phyloP scores from a whole-genome alignment of 2,113 vertebrate species.

The Serilophus lunatus region DNA sequence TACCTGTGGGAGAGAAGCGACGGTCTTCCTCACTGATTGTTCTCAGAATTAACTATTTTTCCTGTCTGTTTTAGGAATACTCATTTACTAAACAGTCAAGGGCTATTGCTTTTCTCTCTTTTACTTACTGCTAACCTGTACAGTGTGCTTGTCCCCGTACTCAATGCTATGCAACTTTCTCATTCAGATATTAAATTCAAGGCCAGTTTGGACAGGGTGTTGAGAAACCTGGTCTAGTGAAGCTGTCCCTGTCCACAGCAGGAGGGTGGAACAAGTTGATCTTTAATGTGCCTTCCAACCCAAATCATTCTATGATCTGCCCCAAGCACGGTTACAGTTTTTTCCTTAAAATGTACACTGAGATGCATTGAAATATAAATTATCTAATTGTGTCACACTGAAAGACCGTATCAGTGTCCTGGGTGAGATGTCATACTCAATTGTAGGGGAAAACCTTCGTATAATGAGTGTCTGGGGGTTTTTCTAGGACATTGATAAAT shows the following conservation, averaged over 20 bases:
- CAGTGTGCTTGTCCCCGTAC: neutral
- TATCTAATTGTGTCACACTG: neutral
- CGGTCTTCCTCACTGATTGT: neutral
- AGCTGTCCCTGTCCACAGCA: neutral
- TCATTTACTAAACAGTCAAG: neutral
- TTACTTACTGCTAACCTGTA: neutral
- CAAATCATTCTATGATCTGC: neutral
- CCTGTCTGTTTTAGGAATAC: neutral
- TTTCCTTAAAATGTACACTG: neutral
- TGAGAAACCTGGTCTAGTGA: neutral
- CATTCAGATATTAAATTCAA: neutral
- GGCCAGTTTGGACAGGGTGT: neutral
- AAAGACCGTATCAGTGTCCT: neutral
- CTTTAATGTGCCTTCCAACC: neutral
- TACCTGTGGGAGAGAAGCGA: neutral
- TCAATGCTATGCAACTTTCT: neutral
- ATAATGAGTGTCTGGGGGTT: neutral
- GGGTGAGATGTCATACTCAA: neutral
- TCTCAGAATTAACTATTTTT: neutral
- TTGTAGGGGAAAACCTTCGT: neutral
- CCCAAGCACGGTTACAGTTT: neutral
- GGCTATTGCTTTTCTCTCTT: neutral
- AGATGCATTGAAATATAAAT: neutral
- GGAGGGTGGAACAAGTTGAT: neutral
- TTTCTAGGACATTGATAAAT: slow-evolving; percentile 49